Percentiles rank a stretch among this genome's conserved stretches.
These are phyloP conservation scores for Rhinella marina DNA, from an alignment of 2,797 vertebrate genomes.

Conservation along the genomic window DNA sequence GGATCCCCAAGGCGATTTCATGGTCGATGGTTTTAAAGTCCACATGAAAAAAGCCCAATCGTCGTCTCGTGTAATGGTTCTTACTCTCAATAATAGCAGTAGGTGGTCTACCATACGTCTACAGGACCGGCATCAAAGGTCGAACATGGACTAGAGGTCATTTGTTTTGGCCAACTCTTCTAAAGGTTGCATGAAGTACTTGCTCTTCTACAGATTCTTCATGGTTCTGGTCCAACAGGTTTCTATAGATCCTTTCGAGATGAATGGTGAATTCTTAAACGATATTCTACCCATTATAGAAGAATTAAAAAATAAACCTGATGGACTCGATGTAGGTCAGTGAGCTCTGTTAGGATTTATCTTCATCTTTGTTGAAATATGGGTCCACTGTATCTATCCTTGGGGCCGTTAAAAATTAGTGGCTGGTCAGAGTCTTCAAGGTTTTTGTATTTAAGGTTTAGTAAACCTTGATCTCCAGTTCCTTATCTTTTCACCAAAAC, in stretches of 20 bases:
- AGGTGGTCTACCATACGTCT: not conserved
- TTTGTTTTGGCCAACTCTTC: not conserved
- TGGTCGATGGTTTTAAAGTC: too few species aligned
- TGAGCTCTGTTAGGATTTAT: too few species aligned
- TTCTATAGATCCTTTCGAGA: not conserved
- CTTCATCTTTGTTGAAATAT: too few species aligned
- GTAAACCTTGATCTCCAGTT: not conserved
- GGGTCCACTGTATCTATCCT: too few species aligned
- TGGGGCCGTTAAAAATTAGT: not conserved
- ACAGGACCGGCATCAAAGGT: not conserved
- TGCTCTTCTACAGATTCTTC: too few species aligned
- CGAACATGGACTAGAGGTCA: not conserved
- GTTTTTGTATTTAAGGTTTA: not conserved
- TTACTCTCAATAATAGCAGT: not conserved
- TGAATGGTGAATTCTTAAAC: not conserved
- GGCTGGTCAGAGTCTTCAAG: not conserved
- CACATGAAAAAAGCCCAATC: too few species aligned
- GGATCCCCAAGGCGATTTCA: too few species aligned
- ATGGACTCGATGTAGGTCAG: too few species aligned
- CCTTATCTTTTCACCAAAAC: not conserved
- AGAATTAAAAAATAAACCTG: too few species aligned
- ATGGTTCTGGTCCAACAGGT: not conserved
- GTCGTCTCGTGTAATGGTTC: too few species aligned
- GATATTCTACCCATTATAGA: not conserved
- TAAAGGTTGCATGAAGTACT: not conserved